phyloP scores from a whole-genome alignment of 2,888 invertebrate species.

The Diarsia rubi region DNA sequence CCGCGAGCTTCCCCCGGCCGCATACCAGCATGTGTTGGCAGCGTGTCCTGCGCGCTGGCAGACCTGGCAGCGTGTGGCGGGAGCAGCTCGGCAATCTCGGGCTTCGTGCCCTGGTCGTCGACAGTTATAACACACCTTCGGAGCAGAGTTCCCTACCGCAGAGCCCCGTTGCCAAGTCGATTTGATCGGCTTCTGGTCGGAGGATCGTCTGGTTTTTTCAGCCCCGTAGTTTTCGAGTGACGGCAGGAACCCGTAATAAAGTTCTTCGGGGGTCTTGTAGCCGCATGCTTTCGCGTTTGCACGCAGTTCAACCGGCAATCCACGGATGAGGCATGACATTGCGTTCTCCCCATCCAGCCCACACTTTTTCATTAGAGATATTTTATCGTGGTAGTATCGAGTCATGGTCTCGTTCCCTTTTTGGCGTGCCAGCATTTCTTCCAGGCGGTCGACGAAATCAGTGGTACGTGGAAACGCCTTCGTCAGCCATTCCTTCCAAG shows the following conservation, averaged over 20 bases:
- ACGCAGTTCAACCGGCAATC: not conserved
- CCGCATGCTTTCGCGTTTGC: not conserved
- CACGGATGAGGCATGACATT: not conserved
- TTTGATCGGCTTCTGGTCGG: not conserved
- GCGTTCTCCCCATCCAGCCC: not conserved
- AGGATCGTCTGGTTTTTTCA: not conserved
- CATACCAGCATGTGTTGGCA: not conserved
- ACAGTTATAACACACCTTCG: not conserved
- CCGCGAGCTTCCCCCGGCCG: not conserved
- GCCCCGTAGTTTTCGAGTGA: constrained; percentile 6
- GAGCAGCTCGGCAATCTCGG: not conserved
- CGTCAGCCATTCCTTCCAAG: not conserved
- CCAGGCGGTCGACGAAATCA: not conserved
- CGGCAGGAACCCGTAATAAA: constrained; percentile 1
- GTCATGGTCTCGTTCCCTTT: not conserved
- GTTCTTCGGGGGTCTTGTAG: constrained; percentile 1
- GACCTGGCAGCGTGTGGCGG: not conserved
- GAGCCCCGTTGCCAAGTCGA: not conserved
- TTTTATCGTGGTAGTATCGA: not conserved
- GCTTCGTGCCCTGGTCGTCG: not conserved
- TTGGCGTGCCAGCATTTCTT: not conserved
- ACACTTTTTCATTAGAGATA: not conserved
- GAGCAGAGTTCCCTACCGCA: not conserved
- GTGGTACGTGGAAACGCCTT: not conserved
- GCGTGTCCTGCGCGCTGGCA: constrained; percentile 3